Conservation (phyloP, 2,888 invertebrate genomes). For the Drosophila koepferae region DNA sequence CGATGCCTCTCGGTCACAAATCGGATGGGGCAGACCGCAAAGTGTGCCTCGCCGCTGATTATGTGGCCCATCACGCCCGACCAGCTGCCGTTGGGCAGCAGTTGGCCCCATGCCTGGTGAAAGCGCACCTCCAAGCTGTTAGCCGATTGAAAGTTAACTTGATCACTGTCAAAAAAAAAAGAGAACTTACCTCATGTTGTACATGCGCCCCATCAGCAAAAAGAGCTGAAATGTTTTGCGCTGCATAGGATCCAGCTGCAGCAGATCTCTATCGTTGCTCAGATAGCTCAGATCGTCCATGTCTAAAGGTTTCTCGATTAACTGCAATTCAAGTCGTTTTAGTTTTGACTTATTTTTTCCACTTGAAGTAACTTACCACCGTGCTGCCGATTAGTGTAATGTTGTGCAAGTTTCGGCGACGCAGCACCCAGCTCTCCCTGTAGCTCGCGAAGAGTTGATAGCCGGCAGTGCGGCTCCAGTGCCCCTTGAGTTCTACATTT, state of each 20-base stretch:
- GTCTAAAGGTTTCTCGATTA: slow-evolving; percentile 67
- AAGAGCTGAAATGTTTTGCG: slow-evolving; percentile 80
- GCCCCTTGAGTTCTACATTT: slow-evolving; percentile 68
- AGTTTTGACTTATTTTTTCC: not conserved
- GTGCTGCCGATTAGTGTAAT: slow-evolving; percentile 67
- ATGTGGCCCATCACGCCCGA: slow-evolving; percentile 76
- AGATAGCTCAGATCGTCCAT: slow-evolving; percentile 55
- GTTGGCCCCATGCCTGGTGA: slow-evolving; percentile 72
- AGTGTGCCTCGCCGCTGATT: slow-evolving; percentile 53
- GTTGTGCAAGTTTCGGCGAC: slow-evolving; percentile 74
- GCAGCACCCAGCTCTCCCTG: slow-evolving; percentile 54
- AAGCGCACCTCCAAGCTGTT: slow-evolving; percentile 68
- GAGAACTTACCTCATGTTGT: slow-evolving; percentile 71
- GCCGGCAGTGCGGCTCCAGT: slow-evolving; percentile 67
- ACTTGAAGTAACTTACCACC: slow-evolving; percentile 43
- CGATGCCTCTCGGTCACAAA: slow-evolving; percentile 59
- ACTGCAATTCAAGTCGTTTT: slow-evolving; percentile 33
- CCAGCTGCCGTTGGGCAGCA: slow-evolving; percentile 71
- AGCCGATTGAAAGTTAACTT: not conserved
- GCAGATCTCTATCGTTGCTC: slow-evolving; percentile 53
- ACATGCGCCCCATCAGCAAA: slow-evolving; percentile 62
- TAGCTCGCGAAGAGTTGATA: slow-evolving; percentile 52
- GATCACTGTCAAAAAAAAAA: not conserved
- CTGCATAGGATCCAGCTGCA: slow-evolving; percentile 81
- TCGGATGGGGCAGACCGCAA: slow-evolving; percentile 78